Evolutionary conservation across 2,888 invertebrate species (phyloP).

Genomic region (Boloria selene): DNA sequence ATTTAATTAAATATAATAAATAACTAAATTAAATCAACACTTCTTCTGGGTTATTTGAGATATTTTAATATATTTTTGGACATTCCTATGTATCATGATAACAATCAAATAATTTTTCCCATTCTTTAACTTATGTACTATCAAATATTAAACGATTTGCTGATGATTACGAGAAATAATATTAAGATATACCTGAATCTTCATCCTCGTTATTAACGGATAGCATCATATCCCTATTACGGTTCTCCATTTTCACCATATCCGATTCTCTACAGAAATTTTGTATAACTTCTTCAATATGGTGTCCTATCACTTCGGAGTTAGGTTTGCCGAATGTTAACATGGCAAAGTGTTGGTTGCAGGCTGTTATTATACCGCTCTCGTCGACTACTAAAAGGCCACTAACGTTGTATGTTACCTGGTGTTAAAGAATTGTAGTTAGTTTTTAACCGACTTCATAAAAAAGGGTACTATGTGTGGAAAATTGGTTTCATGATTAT

Average conservation of each 20-base stretch:
- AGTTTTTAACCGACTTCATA: too few relatives aligned
- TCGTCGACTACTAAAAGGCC: slow-evolving; percentile 85
- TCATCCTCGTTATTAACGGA: slow-evolving; percentile 80
- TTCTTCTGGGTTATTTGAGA: too few relatives aligned
- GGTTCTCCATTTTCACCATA: slow-evolving; percentile 65
- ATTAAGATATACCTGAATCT: slow-evolving; percentile 55
- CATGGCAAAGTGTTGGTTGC: slow-evolving; percentile 86
- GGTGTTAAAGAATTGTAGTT: slow-evolving; percentile 1
- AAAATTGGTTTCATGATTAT: neutral
- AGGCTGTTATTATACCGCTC: slow-evolving; percentile 83
- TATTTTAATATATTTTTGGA: too few relatives aligned
- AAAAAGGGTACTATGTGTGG: neutral
- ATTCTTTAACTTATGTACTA: too few relatives aligned
- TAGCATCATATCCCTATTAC: slow-evolving; percentile 78
- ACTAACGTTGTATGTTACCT: slow-evolving; percentile 85
- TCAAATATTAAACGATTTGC: too few relatives aligned
- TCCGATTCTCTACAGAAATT: slow-evolving; percentile 84
- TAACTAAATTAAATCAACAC: too few relatives aligned
- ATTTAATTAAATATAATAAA: too few relatives aligned
- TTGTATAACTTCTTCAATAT: slow-evolving; percentile 82
- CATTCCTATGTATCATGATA: neutral
- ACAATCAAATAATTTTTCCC: neutral
- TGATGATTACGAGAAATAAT: too few relatives aligned
- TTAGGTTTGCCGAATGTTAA: slow-evolving; percentile 85
- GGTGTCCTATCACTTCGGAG: slow-evolving; percentile 81